Evolutionary conservation across 2,113 vertebrate species (phyloP).

Genomic region (Pogona vitticeps): DNA sequence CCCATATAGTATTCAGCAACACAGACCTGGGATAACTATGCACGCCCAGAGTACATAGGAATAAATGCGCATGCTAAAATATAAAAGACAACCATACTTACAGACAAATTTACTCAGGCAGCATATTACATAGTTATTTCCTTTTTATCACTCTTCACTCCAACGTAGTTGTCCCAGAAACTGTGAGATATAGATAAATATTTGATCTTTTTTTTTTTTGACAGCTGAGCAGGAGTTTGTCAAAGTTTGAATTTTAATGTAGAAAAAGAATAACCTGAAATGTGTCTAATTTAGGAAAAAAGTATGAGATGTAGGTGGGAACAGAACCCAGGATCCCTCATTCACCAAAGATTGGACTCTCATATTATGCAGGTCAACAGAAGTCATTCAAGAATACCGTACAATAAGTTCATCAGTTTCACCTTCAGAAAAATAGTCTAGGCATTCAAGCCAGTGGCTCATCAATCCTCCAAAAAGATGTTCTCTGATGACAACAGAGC

Average conservation of each 20-base stretch:
- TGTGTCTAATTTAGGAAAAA: constrained; percentile 17
- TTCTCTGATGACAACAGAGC: background rate
- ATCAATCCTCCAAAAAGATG: background rate
- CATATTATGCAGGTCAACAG: background rate
- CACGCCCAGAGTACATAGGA: background rate
- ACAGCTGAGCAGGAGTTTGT: constrained; percentile 21
- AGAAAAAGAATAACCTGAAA: constrained; percentile 14
- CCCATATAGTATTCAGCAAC: background rate
- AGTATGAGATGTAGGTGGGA: background rate
- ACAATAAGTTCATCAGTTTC: background rate
- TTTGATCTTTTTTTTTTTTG: constrained; percentile 30
- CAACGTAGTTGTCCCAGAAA: constrained; percentile 5
- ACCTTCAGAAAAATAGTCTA: background rate
- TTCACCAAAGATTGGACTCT: background rate
- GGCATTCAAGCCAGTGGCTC: background rate
- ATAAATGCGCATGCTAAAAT: background rate
- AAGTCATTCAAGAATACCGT: background rate
- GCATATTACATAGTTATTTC: background rate
- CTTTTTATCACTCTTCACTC: constrained; percentile 8
- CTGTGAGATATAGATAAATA: constrained; percentile 14
- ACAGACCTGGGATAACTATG: background rate
- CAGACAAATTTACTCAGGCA: background rate
- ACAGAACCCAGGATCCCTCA: background rate
- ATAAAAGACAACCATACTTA: background rate
- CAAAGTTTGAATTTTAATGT: constrained; percentile 27